These are phyloP conservation scores for Sinodicranocentrus sp. DNA, from an alignment of 2,888 invertebrate genomes.

Conservation along the genomic window DNA sequence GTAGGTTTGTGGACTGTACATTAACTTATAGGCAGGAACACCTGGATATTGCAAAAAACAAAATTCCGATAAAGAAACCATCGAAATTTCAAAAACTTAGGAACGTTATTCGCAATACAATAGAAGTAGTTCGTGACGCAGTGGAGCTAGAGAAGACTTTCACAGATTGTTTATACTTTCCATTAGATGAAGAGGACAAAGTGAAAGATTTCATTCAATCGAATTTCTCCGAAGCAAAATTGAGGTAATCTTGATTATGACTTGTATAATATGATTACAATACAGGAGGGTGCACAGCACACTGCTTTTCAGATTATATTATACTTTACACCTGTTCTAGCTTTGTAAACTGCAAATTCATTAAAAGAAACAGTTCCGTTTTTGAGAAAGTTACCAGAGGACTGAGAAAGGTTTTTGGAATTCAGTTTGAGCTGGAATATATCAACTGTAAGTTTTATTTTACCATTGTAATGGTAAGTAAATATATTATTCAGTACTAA, in stretches of 20 bases:
- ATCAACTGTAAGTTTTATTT: constrained; percentile 24
- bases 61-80: not conserved
- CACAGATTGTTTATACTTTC: constrained; percentile 37
- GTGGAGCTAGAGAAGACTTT: constrained; percentile 9
- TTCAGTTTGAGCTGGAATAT: constrained; percentile 52
- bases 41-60: not conserved
- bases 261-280: not conserved
- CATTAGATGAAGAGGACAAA: constrained; percentile 24
- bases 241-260: constrained; percentile 24
- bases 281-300: not conserved
- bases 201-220: constrained; percentile 35
- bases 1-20: constrained; percentile 46
- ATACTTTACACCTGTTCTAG: not conserved
- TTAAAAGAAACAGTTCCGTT: constrained; percentile 37
- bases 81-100: constrained; percentile 5
- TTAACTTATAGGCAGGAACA: constrained; percentile 50
- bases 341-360: constrained; percentile 54
- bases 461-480: too few relatives aligned
- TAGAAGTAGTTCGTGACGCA: constrained; percentile 23
- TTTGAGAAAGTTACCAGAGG: constrained; percentile 35
- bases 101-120: not conserved
- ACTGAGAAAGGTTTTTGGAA: constrained; percentile 48
- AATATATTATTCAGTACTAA: constrained; percentile 1
- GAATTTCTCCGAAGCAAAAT: constrained; percentile 34
- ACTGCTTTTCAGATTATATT: not conserved